Percentiles rank a stretch among this genome's conserved stretches.
phyloP scores from a whole-genome alignment of 2,888 invertebrate species.

The Chymomyza caudatula region DNA sequence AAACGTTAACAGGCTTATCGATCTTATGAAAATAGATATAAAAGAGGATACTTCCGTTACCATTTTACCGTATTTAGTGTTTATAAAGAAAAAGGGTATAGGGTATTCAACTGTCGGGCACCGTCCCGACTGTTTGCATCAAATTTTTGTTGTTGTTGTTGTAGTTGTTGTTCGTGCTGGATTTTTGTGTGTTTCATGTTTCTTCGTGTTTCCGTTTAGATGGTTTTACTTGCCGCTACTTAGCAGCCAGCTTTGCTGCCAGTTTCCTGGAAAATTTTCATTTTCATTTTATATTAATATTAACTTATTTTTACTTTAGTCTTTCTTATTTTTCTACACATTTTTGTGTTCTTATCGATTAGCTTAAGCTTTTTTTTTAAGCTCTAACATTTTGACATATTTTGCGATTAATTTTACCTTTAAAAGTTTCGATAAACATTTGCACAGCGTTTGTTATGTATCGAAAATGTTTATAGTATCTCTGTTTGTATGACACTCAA shows the following conservation, averaged over 20 bases:
- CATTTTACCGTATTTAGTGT: no score
- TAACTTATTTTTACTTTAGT: neutral
- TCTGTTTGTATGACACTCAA: neutral
- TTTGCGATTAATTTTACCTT: neutral
- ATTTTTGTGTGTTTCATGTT: neutral
- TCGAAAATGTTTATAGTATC: slow-evolving; percentile 8
- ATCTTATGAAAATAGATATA: no score
- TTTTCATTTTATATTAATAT: no score
- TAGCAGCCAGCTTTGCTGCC: neutral
- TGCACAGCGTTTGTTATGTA: slow-evolving; percentile 14
- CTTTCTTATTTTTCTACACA: neutral
- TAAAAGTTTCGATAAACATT: neutral
- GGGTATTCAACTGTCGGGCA: neutral
- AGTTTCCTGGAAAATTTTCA: neutral
- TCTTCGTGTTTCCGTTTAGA: neutral
- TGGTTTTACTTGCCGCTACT: neutral
- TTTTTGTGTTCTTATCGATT: neutral
- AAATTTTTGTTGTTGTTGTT: no score
- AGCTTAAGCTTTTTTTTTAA: neutral
- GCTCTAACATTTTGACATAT: neutral
- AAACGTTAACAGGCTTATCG: no score
- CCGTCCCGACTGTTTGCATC: neutral
- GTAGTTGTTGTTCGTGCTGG: neutral
- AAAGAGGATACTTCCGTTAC: no score
- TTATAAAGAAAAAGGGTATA: no score